Evolutionary conservation across 2,113 vertebrate species (phyloP).

Genomic region (Pelvicachromis taeniatus): DNA sequence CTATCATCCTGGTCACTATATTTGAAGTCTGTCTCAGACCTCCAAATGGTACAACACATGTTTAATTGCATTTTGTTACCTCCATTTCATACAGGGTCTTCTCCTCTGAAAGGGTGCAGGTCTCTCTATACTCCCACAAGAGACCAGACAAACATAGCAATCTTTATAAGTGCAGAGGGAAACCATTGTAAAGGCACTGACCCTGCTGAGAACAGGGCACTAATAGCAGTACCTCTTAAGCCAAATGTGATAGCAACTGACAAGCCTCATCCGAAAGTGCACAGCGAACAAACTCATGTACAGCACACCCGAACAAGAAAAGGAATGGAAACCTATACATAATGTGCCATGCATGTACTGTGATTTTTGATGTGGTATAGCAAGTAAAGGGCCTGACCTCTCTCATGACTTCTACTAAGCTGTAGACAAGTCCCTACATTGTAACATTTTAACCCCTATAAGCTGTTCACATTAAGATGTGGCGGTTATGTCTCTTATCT

Average conservation of each 20-base stretch:
- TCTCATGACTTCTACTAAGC: neutral
- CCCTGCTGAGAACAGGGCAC: slow-evolving; percentile 50
- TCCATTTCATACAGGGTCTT: slow-evolving; percentile 28
- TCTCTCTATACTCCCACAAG: slow-evolving; percentile 10
- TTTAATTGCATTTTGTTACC: slow-evolving; percentile 38
- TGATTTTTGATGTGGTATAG: neutral
- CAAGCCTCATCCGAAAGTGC: slow-evolving; percentile 37
- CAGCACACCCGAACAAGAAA: neutral
- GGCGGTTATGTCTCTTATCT: neutral
- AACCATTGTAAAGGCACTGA: slow-evolving; percentile 47
- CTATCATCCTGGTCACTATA: neutral
- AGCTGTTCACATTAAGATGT: neutral
- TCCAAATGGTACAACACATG: slow-evolving; percentile 23
- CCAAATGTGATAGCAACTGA: slow-evolving; percentile 46
- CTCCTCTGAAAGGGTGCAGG: slow-evolving; percentile 34
- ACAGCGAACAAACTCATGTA: neutral
- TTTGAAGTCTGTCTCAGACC: neutral
- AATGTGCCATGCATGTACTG: neutral
- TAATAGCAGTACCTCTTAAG: slow-evolving; percentile 49
- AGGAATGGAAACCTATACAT: neutral
- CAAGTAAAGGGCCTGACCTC: neutral
- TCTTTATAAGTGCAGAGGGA: slow-evolving; percentile 55
- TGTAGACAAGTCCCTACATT: neutral
- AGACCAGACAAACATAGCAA: slow-evolving; percentile 39
- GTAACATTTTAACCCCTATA: neutral